Evolutionary conservation across 2,888 invertebrate species (phyloP).

Genomic region (Drosophila rellima): DNA sequence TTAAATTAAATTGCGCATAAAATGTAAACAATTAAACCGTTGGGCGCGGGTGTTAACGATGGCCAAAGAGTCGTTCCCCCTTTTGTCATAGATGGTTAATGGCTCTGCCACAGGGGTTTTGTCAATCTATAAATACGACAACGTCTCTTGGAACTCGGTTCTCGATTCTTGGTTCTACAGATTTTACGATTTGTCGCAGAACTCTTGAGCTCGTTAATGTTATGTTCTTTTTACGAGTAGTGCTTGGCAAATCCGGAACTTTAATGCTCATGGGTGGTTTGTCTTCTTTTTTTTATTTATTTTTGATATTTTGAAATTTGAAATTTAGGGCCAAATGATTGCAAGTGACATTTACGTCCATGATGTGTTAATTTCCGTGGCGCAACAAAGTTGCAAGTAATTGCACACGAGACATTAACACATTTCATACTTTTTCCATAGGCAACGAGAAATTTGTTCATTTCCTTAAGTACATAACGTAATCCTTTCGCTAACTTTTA

Average conservation of each 20-base stretch:
- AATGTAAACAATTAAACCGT: slow-evolving; percentile 76
- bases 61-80: slow-evolving; percentile 36
- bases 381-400: slow-evolving; percentile 66
- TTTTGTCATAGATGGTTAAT: slow-evolving; percentile 51
- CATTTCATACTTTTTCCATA: not conserved
- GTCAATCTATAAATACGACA: slow-evolving; percentile 66
- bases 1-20: slow-evolving; percentile 79
- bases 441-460: not conserved
- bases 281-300: not conserved
- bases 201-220: slow-evolving; percentile 66
- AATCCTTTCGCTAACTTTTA: not conserved
- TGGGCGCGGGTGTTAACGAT: slow-evolving; percentile 59
- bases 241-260: slow-evolving; percentile 71
- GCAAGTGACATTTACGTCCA: slow-evolving; percentile 58
- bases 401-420: not conserved
- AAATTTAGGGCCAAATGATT: slow-evolving; percentile 57
- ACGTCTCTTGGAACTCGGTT: slow-evolving; percentile 21
- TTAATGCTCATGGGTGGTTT: slow-evolving; percentile 70
- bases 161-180: slow-evolving; percentile 36
- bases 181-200: slow-evolving; percentile 65
- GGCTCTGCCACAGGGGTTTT: slow-evolving; percentile 50
- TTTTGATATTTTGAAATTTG: slow-evolving; percentile 13
- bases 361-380: slow-evolving; percentile 73
- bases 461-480: not conserved
- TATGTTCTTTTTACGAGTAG: slow-evolving; percentile 41